Evolutionary conservation across 2,888 invertebrate species (phyloP), one percentile per base, ranked within the genome.

Genomic region (Stramonita haemastoma): DNA sequence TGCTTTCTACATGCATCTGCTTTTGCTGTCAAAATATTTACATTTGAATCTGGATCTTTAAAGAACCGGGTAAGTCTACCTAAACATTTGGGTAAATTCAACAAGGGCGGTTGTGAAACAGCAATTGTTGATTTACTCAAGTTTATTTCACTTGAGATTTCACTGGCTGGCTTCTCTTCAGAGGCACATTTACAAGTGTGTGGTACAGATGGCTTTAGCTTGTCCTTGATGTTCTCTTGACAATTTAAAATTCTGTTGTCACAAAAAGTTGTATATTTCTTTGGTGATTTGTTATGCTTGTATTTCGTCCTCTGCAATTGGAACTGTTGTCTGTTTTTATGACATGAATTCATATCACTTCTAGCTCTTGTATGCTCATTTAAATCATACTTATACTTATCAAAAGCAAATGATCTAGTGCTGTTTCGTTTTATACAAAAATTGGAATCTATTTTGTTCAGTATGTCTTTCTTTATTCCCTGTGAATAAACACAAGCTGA

Each of bases 41-140:
- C 34, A 19, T 86, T 32, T 57, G 66, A 32, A 60, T 29, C 46
- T n/a, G 60, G 29, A 5, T 34, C n/a, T 34, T 57, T 86, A 6
- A 86, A 86, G 13, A 86, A 19, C 66, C 34, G 29, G 11, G 66
- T 66, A 29, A 86, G 6, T 34, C 66, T 86, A 0, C 29, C 34
- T 5, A 66, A 19, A 34, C 66, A 86, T 86, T 86, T 57, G 22
- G 86, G 86, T 26, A 86, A 34, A 29, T 66, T 57, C 22, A 86
- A 17, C 22, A 86, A 1, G 17, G 86, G 86, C 22, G 86, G 34
- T 66, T 57, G 60, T 26, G 60, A 57, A 86, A 66, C 26, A 66
- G 60, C 34, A 34, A 86, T 29, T 66, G 66, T 86, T 86, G 66
- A 86, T 0, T 34, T 13, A 66, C 66, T 60, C 22, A 86, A 32